These are phyloP conservation scores for Zophobas atratus DNA, from an alignment of 1,140 invertebrate genomes.

Conservation along the genomic window DNA sequence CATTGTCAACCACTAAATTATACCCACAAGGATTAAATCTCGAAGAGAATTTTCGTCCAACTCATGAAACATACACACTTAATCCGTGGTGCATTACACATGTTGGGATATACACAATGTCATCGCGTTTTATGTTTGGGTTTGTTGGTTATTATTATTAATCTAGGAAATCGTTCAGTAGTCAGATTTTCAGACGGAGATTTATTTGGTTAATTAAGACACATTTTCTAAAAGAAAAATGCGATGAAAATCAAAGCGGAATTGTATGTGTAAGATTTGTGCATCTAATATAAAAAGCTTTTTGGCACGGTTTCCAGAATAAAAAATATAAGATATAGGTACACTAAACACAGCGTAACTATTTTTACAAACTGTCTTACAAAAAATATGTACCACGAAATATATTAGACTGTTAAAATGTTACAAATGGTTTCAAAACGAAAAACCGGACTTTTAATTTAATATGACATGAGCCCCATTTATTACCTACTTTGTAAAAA, in stretches of 20 bases:
- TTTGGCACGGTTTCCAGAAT: background rate
- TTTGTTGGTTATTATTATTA: slow-evolving; percentile 26
- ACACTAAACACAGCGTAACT: no score
- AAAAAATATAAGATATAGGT: no score
- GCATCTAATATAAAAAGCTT: background rate
- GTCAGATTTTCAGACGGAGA: slow-evolving; percentile 6
- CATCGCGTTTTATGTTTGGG: slow-evolving; percentile 29
- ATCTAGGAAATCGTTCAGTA: slow-evolving; percentile 3
- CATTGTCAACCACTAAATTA: slow-evolving; percentile 40
- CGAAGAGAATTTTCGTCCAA: slow-evolving; percentile 17
- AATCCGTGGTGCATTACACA: slow-evolving; percentile 3
- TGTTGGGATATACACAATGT: slow-evolving; percentile 18
- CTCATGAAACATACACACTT: background rate
- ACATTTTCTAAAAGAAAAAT: no score
- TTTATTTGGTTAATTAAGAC: background rate
- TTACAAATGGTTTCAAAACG: slow-evolving; percentile 23
- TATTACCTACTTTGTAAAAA: background rate
- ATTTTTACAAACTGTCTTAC: slow-evolving; percentile 1
- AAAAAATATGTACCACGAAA: background rate
- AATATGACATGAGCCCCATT: slow-evolving; percentile 12
- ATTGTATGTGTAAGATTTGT: no score
- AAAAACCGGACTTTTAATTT: slow-evolving; percentile 25
- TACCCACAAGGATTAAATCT: slow-evolving; percentile 37
- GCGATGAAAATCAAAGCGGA: no score
- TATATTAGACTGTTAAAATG: slow-evolving; percentile 9